Base-by-base conservation (phyloP, 2,797 vertebrate genomes). In the Danionella dracula region DNA sequence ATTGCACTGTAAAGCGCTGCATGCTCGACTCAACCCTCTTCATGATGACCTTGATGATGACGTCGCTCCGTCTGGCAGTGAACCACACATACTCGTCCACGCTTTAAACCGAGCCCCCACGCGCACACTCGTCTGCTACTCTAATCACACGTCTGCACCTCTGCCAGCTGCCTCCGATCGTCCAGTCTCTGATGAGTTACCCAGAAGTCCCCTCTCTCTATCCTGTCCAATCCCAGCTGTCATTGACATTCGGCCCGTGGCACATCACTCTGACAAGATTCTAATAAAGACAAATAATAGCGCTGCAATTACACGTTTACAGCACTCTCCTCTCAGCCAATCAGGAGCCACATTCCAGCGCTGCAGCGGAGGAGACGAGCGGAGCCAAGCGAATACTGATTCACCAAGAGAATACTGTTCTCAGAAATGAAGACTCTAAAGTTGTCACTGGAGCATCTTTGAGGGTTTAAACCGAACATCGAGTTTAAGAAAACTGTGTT, bases 261-360 rank as follows among this genome's bases (percentile, higher is more conserved):
- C 81, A 61, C 61, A 83, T 87, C 85, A 84, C 78, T 78, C 77
- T 87, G 85, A 88, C 86, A 85, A 81, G 86, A 87, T 85, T 76
- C 83, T 88, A 87, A 90, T 89, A 90, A 89, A 87, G 88, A 88
- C 87, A 85, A 88, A 90, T 89, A 89, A 87, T 85, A 87, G 78
- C 73, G 78, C 82, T 55, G 70, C 81, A 83, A 86, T 86, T 85
- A 85, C 81, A 81, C 64, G 73, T 83, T 87, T 85, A 82, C 76
- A 85, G 84, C 79, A 73, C 79, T 81, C 75, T 73, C 79, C 76
- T 79, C 77, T 65, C 74, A 59, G 75, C 85, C 78, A 81, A 85
- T 88, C 84, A 81, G 27, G 27, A 68, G 35, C 71, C 68, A 19
- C 66, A 87, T 85, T 85, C 85, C 83, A 85, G 66, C 57, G 42